Conservation (phyloP, 1,140 invertebrate species). For the Ceratina calcarata region DNA sequence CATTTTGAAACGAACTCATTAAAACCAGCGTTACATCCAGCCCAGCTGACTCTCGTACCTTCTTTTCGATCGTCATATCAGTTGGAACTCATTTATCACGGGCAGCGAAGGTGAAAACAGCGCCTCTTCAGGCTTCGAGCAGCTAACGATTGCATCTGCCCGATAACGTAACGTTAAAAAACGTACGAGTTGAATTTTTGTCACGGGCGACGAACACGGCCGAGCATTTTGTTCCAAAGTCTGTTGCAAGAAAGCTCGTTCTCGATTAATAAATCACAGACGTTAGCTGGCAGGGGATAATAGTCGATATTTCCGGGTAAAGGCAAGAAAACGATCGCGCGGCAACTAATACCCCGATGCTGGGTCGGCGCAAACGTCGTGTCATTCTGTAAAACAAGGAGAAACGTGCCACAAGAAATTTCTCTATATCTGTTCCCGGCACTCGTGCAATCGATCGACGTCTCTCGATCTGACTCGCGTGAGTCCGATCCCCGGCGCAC, state of each 20-base stretch:
- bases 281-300: background rate
- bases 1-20: background rate
- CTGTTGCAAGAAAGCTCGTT: slow-evolving; percentile 16
- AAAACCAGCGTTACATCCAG: too few species aligned
- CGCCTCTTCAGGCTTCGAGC: too few species aligned
- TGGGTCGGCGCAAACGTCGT: slow-evolving; percentile 25
- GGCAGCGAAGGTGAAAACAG: too few species aligned
- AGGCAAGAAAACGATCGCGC: slow-evolving; percentile 27
- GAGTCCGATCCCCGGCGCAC: slow-evolving; percentile 29
- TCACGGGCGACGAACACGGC: background rate
- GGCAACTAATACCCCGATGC: slow-evolving; percentile 36
- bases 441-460: slow-evolving; percentile 54
- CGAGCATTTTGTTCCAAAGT: too few species aligned
- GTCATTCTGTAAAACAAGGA: slow-evolving; percentile 49
- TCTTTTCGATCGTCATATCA: too few species aligned
- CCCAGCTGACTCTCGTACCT: too few species aligned
- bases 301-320: slow-evolving; percentile 46
- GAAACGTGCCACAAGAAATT: slow-evolving; percentile 48
- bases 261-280: slow-evolving; percentile 40
- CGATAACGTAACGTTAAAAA: too few species aligned
- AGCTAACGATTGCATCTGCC: too few species aligned
- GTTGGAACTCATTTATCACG: too few species aligned
- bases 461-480: slow-evolving; percentile 29
- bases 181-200: background rate
- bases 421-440: slow-evolving; percentile 27